Evolutionary conservation across 2,797 vertebrate genomes (phyloP), one percentile per base, ranked within the genome.

Genomic region (Hypotaenidia okinawae): DNA sequence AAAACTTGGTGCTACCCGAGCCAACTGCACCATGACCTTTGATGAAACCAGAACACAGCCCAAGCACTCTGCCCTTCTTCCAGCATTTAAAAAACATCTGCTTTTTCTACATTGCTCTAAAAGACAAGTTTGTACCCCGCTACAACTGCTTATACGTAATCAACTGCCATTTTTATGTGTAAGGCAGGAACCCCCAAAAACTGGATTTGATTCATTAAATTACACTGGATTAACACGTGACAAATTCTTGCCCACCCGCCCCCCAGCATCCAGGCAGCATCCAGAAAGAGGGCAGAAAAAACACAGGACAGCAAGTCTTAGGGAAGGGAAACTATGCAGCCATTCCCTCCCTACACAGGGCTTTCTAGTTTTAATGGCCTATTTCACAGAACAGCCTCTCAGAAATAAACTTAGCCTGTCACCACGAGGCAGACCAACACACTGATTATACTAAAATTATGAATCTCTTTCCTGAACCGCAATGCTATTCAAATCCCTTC

Each of bases 351-450:
- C 81, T 47, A 9, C 2, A 13, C 5, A 72, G 72, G 67, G 57
- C 41, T 87, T 90, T 76, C 89, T 22, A 62, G 64, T 58, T 87
- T 95, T 93, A 95, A 93, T 54, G 93, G 88, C 84, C 95, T 97
- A 75, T 94, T 93, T 95, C 96, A 95, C 93, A 92, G 81, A 83
- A 90, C 75, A 69, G 87, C 47, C 85, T 95, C 81, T 93, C 5
- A 57, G 91, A 93, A 93, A 95, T 85, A 94, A 96, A 89, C 90
- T 93, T 84, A 90, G 79, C 83, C 89, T 95, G 93, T 93, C 93
- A 95, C 89, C 49, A 85, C 4, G 4, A 95, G 88, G 78, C 95
- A 96, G 93, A 91, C 85, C 72, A 95, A 86, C 35, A 32, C 18
- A 85, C 87, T 90, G 91, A 94, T 90, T 82, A 94, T 67, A 68